These are phyloP conservation scores for Ceratoteleas bidentatus DNA, from an alignment of 1,140 invertebrate species.

Conservation along the genomic window DNA sequence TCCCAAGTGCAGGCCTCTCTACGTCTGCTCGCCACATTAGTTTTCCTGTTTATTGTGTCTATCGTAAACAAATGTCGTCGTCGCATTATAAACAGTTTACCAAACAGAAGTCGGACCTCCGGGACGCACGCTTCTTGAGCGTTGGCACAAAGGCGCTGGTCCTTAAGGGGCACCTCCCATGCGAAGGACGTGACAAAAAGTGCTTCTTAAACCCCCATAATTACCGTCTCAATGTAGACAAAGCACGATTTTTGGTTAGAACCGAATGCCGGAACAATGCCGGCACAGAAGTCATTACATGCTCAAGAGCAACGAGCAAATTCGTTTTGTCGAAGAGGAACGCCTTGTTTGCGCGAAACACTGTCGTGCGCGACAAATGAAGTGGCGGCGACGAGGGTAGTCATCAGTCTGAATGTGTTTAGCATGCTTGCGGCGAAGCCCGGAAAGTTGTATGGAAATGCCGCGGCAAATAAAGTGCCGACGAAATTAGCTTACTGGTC, in stretches of 20 bases:
- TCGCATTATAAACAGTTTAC: slow-evolving; percentile 12
- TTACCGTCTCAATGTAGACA: slow-evolving; percentile 13
- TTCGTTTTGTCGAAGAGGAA: background rate
- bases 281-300: background rate
- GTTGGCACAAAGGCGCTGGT: slow-evolving; percentile 3
- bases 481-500: too few species aligned
- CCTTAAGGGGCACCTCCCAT: slow-evolving; percentile 14
- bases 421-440: background rate
- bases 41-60: slow-evolving; percentile 4
- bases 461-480: too few species aligned
- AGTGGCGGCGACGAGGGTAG: background rate
- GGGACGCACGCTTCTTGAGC: slow-evolving; percentile 2
- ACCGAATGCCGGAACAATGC: background rate
- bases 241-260: slow-evolving; percentile 6
- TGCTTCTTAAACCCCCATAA: slow-evolving; percentile 10
- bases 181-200: slow-evolving; percentile 5
- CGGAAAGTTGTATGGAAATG: background rate
- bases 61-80: slow-evolving; percentile 12
- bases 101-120: slow-evolving; percentile 11
- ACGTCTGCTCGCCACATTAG: slow-evolving; percentile 5
- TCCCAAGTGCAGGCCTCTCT: too few species aligned
- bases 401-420: background rate
- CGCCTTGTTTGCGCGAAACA: background rate
- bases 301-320: background rate
- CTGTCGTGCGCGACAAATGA: background rate